Evolutionary conservation across 2,888 invertebrate species (phyloP).

Genomic region (Ectemnius continuus): DNA sequence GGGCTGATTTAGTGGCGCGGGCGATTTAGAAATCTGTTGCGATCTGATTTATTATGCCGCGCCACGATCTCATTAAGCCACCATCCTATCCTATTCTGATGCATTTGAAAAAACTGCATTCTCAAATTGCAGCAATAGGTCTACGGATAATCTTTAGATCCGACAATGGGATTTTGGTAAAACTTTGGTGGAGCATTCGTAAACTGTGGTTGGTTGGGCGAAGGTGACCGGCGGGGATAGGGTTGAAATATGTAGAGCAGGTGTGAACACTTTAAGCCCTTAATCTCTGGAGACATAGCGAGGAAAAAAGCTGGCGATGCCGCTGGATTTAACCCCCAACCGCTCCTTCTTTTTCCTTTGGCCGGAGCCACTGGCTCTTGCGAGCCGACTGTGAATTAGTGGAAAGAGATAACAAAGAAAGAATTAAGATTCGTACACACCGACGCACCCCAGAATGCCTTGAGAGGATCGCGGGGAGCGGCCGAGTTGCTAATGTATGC

Average conservation of each 20-base stretch:
- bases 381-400: constrained; percentile 62
- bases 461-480: not conserved
- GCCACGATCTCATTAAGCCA: too few relatives aligned
- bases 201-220: constrained; percentile 14
- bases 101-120: too few relatives aligned
- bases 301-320: constrained; percentile 64
- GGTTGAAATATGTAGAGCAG: constrained; percentile 49
- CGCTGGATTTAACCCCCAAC: constrained; percentile 51
- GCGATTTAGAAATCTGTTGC: too few relatives aligned
- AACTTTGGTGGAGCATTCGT: constrained; percentile 27
- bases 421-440: constrained; percentile 70
- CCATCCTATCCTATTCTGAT: not conserved
- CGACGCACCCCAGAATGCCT: constrained; percentile 45
- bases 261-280: constrained; percentile 67
- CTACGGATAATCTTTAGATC: not conserved
- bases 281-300: constrained; percentile 71
- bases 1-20: too few relatives aligned
- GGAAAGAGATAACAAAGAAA: constrained; percentile 72
- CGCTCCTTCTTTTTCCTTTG: constrained; percentile 26
- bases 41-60: too few relatives aligned
- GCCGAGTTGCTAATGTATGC: constrained; percentile 65
- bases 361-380: constrained; percentile 20
- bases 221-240: constrained; percentile 10
- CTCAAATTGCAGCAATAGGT: too few relatives aligned
- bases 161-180: constrained; percentile 19